A percentile compares a stretch with the other conserved stretches of the same genome.
phyloP scores from a whole-genome alignment of 2,888 invertebrate species.

The Ectemnius continuus region DNA sequence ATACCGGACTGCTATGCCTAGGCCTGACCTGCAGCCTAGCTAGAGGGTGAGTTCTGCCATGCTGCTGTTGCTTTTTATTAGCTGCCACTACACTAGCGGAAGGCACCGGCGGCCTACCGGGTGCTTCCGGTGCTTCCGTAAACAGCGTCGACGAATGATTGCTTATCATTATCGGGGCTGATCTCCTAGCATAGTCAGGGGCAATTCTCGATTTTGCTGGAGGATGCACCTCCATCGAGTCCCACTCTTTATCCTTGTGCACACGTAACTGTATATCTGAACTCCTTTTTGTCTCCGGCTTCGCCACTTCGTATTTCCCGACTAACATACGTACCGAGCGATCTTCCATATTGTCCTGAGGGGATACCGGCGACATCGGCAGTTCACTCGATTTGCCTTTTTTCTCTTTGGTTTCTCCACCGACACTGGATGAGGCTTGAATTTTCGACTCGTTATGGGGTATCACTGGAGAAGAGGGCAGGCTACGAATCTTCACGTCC shows the following conservation, averaged over 20 bases:
- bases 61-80: conserved; percentile 90
- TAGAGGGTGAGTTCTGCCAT: conserved; percentile 95
- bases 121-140: conserved; percentile 67
- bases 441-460: conserved; percentile 79
- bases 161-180: conserved; percentile 72
- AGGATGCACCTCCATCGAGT: conserved; percentile 70
- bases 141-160: conserved; percentile 57
- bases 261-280: conserved; percentile 69
- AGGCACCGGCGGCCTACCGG: conserved; percentile 77
- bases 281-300: conserved; percentile 57
- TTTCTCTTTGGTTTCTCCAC: conserved; percentile 65
- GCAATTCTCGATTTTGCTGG: conserved; percentile 72
- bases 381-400: conserved; percentile 49
- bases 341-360: conserved; percentile 79
- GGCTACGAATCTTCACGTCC: conserved; percentile 71
- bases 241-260: conserved; percentile 65
- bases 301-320: conserved; percentile 85
- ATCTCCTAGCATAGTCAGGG: conserved; percentile 72
- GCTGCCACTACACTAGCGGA: conserved; percentile 82
- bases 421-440: conserved; percentile 63
- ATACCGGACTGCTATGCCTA: conserved; percentile 89
- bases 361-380: conserved; percentile 15
- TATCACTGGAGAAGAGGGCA: conserved; percentile 82
- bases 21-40: conserved; percentile 90
- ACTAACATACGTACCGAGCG: conserved; percentile 87